These are phyloP conservation scores for Lasioglossum lativentre DNA, from an alignment of 2,888 invertebrate genomes.

Conservation along the genomic window DNA sequence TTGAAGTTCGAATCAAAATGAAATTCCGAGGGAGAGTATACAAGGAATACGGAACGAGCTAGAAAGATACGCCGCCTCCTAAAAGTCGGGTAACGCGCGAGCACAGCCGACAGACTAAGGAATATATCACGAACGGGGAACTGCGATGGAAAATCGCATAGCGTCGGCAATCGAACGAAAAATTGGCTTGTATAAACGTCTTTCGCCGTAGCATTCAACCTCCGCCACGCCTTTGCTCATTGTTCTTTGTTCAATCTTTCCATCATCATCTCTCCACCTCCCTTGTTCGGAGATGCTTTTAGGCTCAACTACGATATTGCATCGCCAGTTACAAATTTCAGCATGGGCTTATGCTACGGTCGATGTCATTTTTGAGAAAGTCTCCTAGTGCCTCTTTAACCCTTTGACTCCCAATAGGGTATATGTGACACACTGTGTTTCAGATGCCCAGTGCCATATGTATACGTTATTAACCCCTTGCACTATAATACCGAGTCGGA, in stretches of 20 bases:
- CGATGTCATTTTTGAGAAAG: too few species aligned
- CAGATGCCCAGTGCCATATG: too few species aligned
- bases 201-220: slow-evolving; percentile 51
- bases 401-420: too few species aligned
- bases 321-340: too few species aligned
- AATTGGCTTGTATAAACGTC: slow-evolving; percentile 77
- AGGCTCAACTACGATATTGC: too few species aligned
- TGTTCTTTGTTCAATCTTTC: background rate
- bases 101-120: slow-evolving; percentile 48
- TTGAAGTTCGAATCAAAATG: slow-evolving; percentile 18
- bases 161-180: slow-evolving; percentile 74
- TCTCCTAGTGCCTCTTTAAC: too few species aligned
- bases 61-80: slow-evolving; percentile 10
- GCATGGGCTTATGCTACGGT: too few species aligned
- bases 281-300: background rate
- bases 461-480: too few species aligned
- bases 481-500: too few species aligned
- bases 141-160: slow-evolving; percentile 58
- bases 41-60: slow-evolving; percentile 18
- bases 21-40: slow-evolving; percentile 17
- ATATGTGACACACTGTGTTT: too few species aligned
- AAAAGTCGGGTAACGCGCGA: slow-evolving; percentile 23
- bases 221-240: slow-evolving; percentile 8
- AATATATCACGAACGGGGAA: slow-evolving; percentile 45
- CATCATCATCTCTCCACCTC: background rate